Base-by-base conservation (phyloP, 2,888 invertebrate genomes). In the Cerceris rybyensis region DNA sequence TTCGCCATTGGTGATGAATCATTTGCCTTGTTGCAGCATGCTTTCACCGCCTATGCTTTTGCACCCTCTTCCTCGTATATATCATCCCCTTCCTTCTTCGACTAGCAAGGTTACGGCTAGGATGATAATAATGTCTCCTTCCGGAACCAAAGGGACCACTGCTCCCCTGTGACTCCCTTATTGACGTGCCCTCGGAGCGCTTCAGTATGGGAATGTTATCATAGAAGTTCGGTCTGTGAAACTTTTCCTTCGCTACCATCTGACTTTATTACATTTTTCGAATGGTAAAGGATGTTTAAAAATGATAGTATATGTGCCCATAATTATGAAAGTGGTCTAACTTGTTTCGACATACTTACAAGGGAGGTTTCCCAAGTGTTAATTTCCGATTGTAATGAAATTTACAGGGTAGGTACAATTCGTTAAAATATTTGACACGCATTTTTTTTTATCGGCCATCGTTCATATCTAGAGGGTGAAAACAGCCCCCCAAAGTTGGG, bases 231-330 rank as follows among this genome's bases (percentile, higher is more conserved):
- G 64, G 59, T 28, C 55, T 63, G 76, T 17, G 57, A 72, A 79
- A 79, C 13, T 72, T 79, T 69, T 79, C 77, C 66, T 57, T 61
- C 69, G 52, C 63, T 66, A 54, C 71, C 71, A 60, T 52, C 52
- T 41, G 43, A 46, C 63, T 68, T 76, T 78, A 78, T 78, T 78
- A 78, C 78, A 78, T 78, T 78, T 78, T 78, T 76, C 76, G 76
- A 78, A 76, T 28, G 28, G 28, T 28, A 28, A 28, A 28, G 28
- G 28, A 28, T 28, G 28, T 28, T 28, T 4, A 4, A 28, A 28
- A 28, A 28, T 2, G 4, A 4, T 28, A 28, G 28, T 4, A 28
- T n/a, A n/a, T n/a, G n/a, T n/a, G n/a, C n/a, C n/a, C n/a, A n/a
- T n/a, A n/a, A n/a, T n/a, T n/a, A n/a, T n/a, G n/a, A n/a, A n/a